A percentile compares a stretch with the other conserved stretches of the same genome.
Evolutionary conservation across 1,140 invertebrate species (phyloP).

Genomic region (Cherax destructor): DNA sequence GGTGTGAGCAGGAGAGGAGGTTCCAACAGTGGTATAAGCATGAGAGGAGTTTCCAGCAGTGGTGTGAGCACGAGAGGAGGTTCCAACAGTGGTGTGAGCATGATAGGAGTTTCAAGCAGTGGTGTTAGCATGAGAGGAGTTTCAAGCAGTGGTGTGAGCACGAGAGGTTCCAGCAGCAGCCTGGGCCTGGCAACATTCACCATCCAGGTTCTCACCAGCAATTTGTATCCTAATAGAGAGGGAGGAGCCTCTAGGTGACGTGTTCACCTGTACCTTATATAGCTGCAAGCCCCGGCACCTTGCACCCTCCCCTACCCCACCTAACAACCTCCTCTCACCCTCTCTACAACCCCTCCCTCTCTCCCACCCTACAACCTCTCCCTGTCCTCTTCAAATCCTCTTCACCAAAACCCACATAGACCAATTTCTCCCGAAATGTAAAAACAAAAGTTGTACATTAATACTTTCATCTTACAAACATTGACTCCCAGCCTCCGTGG

Average conservation of each 20-base stretch:
- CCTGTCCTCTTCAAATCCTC: too few relatives aligned
- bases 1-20: too few relatives aligned
- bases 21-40: too few relatives aligned
- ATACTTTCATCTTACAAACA: not conserved
- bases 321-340: not conserved
- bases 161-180: too few relatives aligned
- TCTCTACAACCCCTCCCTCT: not conserved
- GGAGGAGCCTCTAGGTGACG: not conserved
- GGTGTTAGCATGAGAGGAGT: too few relatives aligned
- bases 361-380: not conserved
- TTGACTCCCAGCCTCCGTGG: not conserved
- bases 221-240: constrained; percentile 6
- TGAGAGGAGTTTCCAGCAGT: too few relatives aligned
- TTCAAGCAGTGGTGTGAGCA: too few relatives aligned
- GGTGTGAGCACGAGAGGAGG: too few relatives aligned
- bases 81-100: too few relatives aligned
- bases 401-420: too few relatives aligned
- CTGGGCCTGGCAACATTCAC: not conserved
- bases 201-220: not conserved
- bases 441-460: not conserved
- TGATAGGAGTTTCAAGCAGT: too few relatives aligned
- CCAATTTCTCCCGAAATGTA: too few relatives aligned
- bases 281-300: not conserved
- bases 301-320: not conserved
- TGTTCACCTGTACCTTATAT: not conserved